phyloP scores from a whole-genome alignment of 2,888 invertebrate genomes.

The Drosophila gaucha region DNA sequence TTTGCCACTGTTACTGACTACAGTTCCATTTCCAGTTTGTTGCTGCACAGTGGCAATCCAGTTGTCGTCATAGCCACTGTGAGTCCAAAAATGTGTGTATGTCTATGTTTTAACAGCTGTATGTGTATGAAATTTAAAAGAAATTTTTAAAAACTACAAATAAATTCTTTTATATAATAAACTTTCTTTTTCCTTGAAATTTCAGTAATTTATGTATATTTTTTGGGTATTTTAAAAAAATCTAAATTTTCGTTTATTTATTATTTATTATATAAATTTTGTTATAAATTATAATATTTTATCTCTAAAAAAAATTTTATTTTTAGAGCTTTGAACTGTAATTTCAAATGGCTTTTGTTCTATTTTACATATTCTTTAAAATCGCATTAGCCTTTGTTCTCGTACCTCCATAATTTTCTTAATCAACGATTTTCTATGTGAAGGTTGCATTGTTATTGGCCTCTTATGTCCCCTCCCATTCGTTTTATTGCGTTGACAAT shows the following conservation, averaged over 20 bases:
- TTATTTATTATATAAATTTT: neutral
- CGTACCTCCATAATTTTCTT: slow-evolving; percentile 78
- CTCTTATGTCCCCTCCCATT: neutral
- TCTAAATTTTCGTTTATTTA: neutral
- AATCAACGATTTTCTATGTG: slow-evolving; percentile 84
- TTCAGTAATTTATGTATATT: neutral
- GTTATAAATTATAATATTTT: no score
- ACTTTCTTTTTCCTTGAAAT: neutral
- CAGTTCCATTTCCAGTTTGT: slow-evolving; percentile 55
- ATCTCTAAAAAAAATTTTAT: no score
- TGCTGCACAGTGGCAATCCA: slow-evolving; percentile 35
- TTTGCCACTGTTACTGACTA: slow-evolving; percentile 23
- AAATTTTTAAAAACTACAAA: neutral
- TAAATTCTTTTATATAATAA: neutral
- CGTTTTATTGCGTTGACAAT: slow-evolving; percentile 65
- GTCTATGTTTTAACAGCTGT: neutral
- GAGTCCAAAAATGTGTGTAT: neutral
- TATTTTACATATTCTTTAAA: slow-evolving; percentile 6
- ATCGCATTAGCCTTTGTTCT: slow-evolving; percentile 10
- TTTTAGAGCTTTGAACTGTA: no score
- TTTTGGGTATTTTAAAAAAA: neutral
- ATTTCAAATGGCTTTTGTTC: no score
- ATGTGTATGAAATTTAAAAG: neutral
- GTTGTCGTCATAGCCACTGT: slow-evolving; percentile 28
- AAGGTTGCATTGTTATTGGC: slow-evolving; percentile 78